phyloP scores from a whole-genome alignment of 2,797 vertebrate species.

The Hyperoplus lanceolatus region DNA sequence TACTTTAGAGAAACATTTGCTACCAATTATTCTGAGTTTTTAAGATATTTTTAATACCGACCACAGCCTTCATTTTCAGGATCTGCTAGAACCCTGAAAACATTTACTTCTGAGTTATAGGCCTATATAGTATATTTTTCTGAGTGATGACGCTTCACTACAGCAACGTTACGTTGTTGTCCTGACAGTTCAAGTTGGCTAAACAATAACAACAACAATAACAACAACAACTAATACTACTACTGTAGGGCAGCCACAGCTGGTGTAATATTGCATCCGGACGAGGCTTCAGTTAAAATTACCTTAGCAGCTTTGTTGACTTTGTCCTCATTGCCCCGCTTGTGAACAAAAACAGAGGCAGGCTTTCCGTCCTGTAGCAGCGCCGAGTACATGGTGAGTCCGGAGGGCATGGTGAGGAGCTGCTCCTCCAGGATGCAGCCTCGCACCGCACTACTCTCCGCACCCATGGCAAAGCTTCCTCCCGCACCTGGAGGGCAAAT shows the following conservation, averaged over 20 bases:
- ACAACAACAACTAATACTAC: too few species aligned
- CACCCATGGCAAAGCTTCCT: slow-evolving; percentile 87
- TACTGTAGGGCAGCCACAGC: not conserved
- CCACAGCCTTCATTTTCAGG: too few species aligned
- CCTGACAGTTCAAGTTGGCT: not conserved
- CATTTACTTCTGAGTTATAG: too few species aligned
- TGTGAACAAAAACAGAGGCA: slow-evolving; percentile 95
- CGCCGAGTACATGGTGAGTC: slow-evolving; percentile 90
- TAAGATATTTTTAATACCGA: too few species aligned
- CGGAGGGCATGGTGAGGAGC: slow-evolving; percentile 86
- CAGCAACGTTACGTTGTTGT: not conserved
- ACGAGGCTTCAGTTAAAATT: not conserved
- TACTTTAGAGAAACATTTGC: too few species aligned
- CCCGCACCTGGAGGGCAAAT: slow-evolving; percentile 35
- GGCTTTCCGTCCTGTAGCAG: slow-evolving; percentile 89
- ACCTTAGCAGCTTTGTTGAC: slow-evolving; percentile 98
- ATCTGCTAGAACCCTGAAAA: too few species aligned
- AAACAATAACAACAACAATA: not conserved
- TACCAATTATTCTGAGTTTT: too few species aligned
- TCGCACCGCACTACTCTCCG: slow-evolving; percentile 93
- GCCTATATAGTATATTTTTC: not conserved
- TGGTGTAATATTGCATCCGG: not conserved
- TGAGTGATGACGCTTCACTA: not conserved
- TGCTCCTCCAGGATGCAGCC: slow-evolving; percentile 88
- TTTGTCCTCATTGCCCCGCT: slow-evolving; percentile 92